phyloP scores from a whole-genome alignment of 2,888 invertebrate species.

The Arrhopalites spinosus region DNA sequence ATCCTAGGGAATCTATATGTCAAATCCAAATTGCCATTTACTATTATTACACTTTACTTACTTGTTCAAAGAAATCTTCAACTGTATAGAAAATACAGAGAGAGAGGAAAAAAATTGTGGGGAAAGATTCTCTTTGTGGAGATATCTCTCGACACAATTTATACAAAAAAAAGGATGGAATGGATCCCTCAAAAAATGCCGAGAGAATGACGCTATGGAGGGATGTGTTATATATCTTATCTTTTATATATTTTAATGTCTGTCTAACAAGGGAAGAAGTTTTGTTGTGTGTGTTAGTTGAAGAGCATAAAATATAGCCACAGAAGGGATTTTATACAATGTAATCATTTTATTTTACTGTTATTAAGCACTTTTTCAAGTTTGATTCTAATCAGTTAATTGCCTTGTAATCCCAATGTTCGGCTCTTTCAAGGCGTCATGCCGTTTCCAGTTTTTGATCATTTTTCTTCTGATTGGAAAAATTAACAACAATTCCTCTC shows the following conservation, averaged over 20 bases:
- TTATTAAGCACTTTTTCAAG: conserved; percentile 39
- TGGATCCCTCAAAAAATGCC: too few relatives aligned
- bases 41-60: conserved; percentile 18
- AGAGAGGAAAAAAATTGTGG: too few relatives aligned
- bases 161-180: too few relatives aligned
- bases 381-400: conserved; percentile 47
- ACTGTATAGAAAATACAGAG: not conserved
- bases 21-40: conserved; percentile 9
- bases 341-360: conserved; percentile 42
- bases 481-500: conserved; percentile 27
- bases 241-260: too few relatives aligned
- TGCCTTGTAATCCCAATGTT: conserved; percentile 41
- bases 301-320: not conserved
- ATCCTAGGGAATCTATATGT: conserved; percentile 17
- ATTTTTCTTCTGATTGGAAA: conserved; percentile 39
- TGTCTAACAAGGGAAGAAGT: conserved; percentile 15
- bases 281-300: not conserved
- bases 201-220: too few relatives aligned
- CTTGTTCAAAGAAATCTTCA: not conserved
- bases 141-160: too few relatives aligned
- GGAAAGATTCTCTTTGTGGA: too few relatives aligned
- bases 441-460: conserved; percentile 38
- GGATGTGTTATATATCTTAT: too few relatives aligned
- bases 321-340: conserved; percentile 26
- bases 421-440: conserved; percentile 40